Evolutionary conservation across 2,113 vertebrate genomes (phyloP).

Genomic region (Bubalus kerabau): DNA sequence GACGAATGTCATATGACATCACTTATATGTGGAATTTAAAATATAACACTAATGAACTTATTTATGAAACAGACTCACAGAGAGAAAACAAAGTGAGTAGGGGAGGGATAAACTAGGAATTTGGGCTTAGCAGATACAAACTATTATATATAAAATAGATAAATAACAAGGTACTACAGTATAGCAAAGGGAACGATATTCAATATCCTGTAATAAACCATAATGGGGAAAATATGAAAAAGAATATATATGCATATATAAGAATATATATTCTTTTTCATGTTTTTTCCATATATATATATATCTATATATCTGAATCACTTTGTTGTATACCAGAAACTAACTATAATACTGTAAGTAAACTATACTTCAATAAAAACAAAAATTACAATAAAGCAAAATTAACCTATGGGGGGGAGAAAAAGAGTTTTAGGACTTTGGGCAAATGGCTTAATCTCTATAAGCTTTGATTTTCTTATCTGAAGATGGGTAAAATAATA

Average conservation of each 20-base stretch:
- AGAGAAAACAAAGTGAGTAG: background rate
- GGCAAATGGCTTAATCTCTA: background rate
- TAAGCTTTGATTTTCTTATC: background rate
- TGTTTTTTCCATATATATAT: background rate
- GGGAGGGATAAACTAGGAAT: background rate
- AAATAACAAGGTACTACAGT: background rate
- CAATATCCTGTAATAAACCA: background rate
- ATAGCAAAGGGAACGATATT: background rate
- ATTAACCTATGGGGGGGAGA: background rate
- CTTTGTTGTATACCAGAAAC: background rate
- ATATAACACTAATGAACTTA: background rate
- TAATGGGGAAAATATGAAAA: background rate
- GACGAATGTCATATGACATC: background rate
- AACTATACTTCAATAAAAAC: background rate
- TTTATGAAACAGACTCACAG: background rate
- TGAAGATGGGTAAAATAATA: background rate
- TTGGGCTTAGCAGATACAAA: background rate
- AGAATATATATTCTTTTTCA: background rate
- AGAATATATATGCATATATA: background rate
- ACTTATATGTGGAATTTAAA: background rate
- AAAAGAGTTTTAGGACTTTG: background rate
- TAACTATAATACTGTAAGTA: background rate
- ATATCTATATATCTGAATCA: background rate
- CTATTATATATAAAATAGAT: background rate
- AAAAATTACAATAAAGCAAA: background rate